Base-by-base conservation (phyloP, 2,888 invertebrate genomes). In the Amblyjoppa proteus region DNA sequence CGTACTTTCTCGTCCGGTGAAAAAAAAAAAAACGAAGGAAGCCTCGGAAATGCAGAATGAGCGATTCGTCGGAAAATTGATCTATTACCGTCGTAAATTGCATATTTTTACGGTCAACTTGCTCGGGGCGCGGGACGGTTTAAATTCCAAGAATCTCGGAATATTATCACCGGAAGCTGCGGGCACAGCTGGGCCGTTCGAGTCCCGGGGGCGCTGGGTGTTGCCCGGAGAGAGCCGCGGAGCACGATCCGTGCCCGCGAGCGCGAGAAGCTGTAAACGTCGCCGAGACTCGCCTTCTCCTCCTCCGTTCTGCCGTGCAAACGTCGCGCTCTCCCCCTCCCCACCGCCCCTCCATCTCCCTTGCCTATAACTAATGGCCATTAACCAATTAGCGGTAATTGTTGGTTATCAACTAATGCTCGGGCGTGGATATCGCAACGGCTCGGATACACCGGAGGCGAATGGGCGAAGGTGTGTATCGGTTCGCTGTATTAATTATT, bases 301-400 rank as follows among this genome's bases (percentile, higher is more conserved):
- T 68, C 66, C 45, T 45, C 45, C 41, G n/a, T 49, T 34, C 68
- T n/a, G 20, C 53, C 38, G 38, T 34, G n/a, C n/a, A 9, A 7
- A 20, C 9, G 66, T 34, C 61, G 31, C 34, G 66, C 66, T 53
- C 61, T 85, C 73, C 83, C 56, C 13, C 70, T 25, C 7, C 25
- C 56, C 25, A 0, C 45, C 34, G 20, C 20, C 41, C 45, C 61
- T 0, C 13, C 11, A 0, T 11, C 16, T 11, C 45, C 16, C 51
- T 76, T 9, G 13, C 79, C 80, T 84, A 70, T 74, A 73, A 81
- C 81, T 82, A 85, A 86, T 87, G 88, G 76, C 85, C 87, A 88
- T 90, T 90, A 89, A 87, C 88, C 87, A 88, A 88, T 89, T 87
- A 85, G 80, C 75, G 85, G 78, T 88, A 89, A 91, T 91, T 87